Conservation (phyloP, 2,113 vertebrate genomes). For the Beaufortia kweichowensis region DNA sequence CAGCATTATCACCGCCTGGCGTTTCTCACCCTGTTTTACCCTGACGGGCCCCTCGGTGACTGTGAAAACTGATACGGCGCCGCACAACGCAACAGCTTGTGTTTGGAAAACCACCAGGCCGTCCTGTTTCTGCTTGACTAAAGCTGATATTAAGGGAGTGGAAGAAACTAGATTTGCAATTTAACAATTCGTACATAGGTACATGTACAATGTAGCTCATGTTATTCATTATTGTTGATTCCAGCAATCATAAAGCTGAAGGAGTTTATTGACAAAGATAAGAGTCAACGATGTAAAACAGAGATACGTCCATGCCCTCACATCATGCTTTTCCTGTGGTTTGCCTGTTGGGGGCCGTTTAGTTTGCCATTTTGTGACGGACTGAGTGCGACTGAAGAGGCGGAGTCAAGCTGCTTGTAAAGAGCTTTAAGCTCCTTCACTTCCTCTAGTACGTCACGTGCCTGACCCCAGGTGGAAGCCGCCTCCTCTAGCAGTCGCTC, state of each 20-base stretch:
- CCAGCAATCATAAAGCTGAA: constrained; percentile 17
- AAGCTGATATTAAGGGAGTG: constrained; percentile 13
- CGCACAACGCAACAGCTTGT: constrained; percentile 6
- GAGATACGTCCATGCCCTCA: too few relatives aligned
- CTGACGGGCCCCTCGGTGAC: neutral
- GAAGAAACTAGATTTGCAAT: constrained; percentile 43
- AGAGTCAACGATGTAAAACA: too few relatives aligned
- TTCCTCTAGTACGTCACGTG: constrained; percentile 86
- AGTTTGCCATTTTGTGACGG: constrained; percentile 55
- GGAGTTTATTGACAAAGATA: constrained; percentile 19
- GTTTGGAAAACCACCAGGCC: constrained; percentile 3
- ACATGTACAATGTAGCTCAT: constrained; percentile 11
- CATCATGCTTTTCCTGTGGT: constrained; percentile 83
- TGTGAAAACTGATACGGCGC: constrained; percentile 9
- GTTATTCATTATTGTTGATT: constrained; percentile 4
- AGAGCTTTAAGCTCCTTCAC: constrained; percentile 83
- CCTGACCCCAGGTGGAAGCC: constrained; percentile 81
- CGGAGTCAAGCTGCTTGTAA: constrained; percentile 79
- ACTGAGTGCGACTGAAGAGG: constrained; percentile 50
- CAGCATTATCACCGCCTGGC: constrained; percentile 8
- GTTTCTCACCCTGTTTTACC: constrained; percentile 7
- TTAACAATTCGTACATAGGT: constrained; percentile 1
- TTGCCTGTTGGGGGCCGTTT: constrained; percentile 70
- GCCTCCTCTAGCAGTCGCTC: constrained; percentile 87
- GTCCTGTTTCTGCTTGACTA: neutral